Evolutionary conservation across 2,888 invertebrate species (phyloP).

Genomic region (Papilio elwesi): DNA sequence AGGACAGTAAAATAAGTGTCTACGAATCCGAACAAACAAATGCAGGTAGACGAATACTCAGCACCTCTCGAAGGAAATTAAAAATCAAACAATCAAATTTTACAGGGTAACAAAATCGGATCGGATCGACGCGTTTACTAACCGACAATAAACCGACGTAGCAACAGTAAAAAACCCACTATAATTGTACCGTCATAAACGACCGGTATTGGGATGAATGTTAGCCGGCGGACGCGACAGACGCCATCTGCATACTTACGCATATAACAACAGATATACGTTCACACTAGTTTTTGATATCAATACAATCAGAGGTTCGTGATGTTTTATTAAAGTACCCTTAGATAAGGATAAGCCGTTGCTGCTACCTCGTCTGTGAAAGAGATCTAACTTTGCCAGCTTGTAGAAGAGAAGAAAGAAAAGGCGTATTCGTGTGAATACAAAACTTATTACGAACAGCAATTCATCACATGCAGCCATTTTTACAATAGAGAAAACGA

Average conservation of each 20-base stretch:
- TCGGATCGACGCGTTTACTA: slow-evolving; percentile 58
- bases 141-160: slow-evolving; percentile 59
- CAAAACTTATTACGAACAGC: too few species aligned
- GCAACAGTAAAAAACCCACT: slow-evolving; percentile 58
- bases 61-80: slow-evolving; percentile 52
- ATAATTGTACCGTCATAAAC: slow-evolving; percentile 64
- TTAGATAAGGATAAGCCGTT: too few species aligned
- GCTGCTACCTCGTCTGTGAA: too few species aligned
- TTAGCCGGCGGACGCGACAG: slow-evolving; percentile 42
- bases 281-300: not conserved
- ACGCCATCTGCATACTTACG: not conserved
- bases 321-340: too few species aligned
- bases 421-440: too few species aligned
- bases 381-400: too few species aligned
- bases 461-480: too few species aligned
- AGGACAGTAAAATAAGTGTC: slow-evolving; percentile 19
- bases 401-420: too few species aligned
- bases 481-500: too few species aligned
- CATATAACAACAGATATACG: not conserved
- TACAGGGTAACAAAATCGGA: slow-evolving; percentile 67
- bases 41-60: slow-evolving; percentile 38
- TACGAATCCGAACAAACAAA: slow-evolving; percentile 20
- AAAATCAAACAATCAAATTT: slow-evolving; percentile 73
- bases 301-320: too few species aligned
- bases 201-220: slow-evolving; percentile 50